Base-by-base conservation (phyloP, 2,797 vertebrate genomes). In the Alfaro cultratus region DNA sequence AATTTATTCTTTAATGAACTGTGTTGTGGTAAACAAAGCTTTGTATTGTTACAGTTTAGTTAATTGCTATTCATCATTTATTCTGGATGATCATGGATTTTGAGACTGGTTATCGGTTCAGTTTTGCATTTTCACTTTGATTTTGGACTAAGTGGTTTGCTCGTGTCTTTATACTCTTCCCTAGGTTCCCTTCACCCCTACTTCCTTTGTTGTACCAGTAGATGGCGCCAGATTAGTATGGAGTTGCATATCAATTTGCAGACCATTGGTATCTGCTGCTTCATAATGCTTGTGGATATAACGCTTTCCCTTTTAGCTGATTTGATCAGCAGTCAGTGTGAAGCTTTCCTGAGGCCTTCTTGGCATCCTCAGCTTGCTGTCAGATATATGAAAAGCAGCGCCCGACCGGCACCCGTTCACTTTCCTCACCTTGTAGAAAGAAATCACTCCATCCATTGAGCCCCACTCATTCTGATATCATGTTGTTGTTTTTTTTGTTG, bases 381-480 rank as follows among this genome's bases (percentile, higher is more conserved):
- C 45, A 78, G 60, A 74, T 18, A 49, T 53, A 68, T 73, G 8
- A 83, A 55, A 70, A 70, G 29, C 36, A 18, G 31, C 15, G 67
- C 43, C 8, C 11, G 26, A 34, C 77, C 4, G 5, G 29, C 57
- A 73, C 57, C 60, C 78, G 77, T 78, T 36, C 36, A 67, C 68
- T 45, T 46, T 85, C 86, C 55, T 68, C 80, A 55, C 11, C 67
- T 43, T 60, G 39, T 47, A 46, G 74, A 53, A 64, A 85, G 71
- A 83, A 88, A 86, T 90, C 90, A 86, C 82, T 82, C 85, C 93
- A 93, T 94, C 83, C 90, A 89, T 85, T 67, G 71, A 81, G 78
- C 77, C 72, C 45, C 57, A 62, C 78, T 76, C 90, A 92, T 90
- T 77, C 74, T 78, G 82, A 88, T 68, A 49, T 91, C 84, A 89